Evolutionary conservation across 1,140 invertebrate genomes (phyloP).

Genomic region (Phthorimaea operculella): DNA sequence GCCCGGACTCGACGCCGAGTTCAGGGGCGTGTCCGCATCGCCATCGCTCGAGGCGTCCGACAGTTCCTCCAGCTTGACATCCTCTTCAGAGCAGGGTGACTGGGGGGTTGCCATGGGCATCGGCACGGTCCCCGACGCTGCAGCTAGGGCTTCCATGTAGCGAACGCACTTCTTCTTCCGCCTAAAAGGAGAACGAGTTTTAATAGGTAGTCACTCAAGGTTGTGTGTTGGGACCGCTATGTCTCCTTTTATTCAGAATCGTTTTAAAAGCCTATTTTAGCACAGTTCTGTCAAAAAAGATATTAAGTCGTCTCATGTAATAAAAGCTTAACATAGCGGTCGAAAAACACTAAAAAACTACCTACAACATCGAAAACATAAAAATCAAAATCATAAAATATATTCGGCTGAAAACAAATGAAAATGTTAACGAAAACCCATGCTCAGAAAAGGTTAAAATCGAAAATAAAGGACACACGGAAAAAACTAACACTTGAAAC

Average conservation of each 20-base stretch:
- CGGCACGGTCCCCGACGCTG: constrained; percentile 71
- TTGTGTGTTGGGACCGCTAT: constrained; percentile 11
- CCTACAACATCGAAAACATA: constrained; percentile 20
- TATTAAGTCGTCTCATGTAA: background rate
- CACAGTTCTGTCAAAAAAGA: no score
- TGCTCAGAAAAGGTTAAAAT: constrained; percentile 22
- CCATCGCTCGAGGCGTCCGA: constrained; percentile 80
- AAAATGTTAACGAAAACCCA: constrained; percentile 21
- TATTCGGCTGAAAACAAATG: background rate
- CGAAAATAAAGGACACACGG: constrained; percentile 16
- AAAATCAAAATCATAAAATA: constrained; percentile 9
- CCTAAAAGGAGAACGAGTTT: constrained; percentile 70
- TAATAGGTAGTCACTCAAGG: background rate
- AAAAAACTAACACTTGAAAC: constrained; percentile 13
- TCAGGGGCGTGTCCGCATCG: constrained; percentile 72
- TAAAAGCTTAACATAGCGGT: background rate
- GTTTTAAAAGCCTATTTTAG: no score
- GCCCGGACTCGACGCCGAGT: constrained; percentile 81
- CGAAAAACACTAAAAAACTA: constrained; percentile 9
- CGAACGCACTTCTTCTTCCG: constrained; percentile 99
- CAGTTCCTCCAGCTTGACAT: constrained; percentile 78
- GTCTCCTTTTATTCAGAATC: constrained; percentile 1
- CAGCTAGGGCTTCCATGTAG: constrained; percentile 85
- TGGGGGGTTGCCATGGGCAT: constrained; percentile 43
- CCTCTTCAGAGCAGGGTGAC: constrained; percentile 72